phyloP scores from a whole-genome alignment of 2,113 vertebrate genomes.

The Gambusia affinis region DNA sequence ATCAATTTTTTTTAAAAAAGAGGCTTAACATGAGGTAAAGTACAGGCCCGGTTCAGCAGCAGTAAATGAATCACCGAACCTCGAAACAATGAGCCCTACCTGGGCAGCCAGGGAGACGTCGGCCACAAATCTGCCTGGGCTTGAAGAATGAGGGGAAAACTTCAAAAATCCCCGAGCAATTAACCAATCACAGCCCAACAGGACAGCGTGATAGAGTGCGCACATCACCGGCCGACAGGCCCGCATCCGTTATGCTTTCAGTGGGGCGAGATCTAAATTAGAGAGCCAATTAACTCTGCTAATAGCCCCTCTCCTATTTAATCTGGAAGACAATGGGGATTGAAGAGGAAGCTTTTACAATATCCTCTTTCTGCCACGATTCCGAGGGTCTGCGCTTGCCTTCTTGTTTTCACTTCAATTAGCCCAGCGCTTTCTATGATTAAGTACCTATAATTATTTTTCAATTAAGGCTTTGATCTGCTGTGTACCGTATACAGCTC shows the following conservation, averaged over 20 bases:
- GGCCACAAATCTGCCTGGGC: slow-evolving; percentile 35
- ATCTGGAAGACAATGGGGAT: slow-evolving; percentile 98
- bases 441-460: slow-evolving; percentile 99
- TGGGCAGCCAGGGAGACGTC: slow-evolving; percentile 37
- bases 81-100: slow-evolving; percentile 46
- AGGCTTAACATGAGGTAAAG: slow-evolving; percentile 19
- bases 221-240: slow-evolving; percentile 89
- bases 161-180: slow-evolving; percentile 78
- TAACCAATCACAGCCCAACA: slow-evolving; percentile 86
- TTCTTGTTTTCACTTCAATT: slow-evolving; percentile 98
- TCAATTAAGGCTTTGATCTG: slow-evolving; percentile 99
- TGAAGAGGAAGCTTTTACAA: slow-evolving; percentile 96
- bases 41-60: slow-evolving; percentile 2
- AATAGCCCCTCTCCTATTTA: slow-evolving; percentile 99
- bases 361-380: slow-evolving; percentile 95
- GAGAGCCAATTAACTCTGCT: slow-evolving; percentile 99
- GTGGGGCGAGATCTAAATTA: slow-evolving; percentile 98
- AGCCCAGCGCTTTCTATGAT: slow-evolving; percentile 97
- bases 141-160: slow-evolving; percentile 78
- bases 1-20: background rate
- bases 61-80: slow-evolving; percentile 30
- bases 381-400: slow-evolving; percentile 89
- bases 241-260: slow-evolving; percentile 98
- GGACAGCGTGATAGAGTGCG: slow-evolving; percentile 92
- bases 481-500: slow-evolving; percentile 83